These are phyloP conservation scores for Chrosomus eos DNA, from an alignment of 2,797 vertebrate species.

Conservation along the genomic window DNA sequence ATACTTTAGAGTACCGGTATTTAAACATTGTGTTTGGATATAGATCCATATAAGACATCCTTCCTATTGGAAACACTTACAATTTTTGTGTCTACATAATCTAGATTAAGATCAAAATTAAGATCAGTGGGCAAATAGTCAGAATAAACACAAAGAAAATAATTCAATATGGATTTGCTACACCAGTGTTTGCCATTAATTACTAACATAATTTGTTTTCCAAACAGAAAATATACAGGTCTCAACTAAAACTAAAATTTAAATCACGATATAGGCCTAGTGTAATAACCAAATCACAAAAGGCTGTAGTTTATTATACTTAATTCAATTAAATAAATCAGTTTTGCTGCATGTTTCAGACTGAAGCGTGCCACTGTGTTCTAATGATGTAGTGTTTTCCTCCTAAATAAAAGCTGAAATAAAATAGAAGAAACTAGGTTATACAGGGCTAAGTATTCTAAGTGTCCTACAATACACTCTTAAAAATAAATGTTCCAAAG, in stretches of 20 bases:
- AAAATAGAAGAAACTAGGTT: no score
- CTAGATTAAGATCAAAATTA: background rate
- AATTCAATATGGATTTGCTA: background rate
- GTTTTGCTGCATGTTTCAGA: background rate
- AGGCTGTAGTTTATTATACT: background rate
- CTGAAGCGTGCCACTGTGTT: background rate
- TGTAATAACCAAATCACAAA: background rate
- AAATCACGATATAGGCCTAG: background rate
- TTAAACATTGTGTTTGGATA: background rate
- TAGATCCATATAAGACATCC: background rate
- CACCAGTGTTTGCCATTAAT: background rate
- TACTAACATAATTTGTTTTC: no score
- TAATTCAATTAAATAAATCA: background rate
- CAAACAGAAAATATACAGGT: background rate
- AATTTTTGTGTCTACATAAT: background rate
- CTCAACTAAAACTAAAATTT: background rate
- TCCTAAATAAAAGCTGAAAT: no score
- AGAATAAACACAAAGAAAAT: background rate
- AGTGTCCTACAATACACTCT: no score
- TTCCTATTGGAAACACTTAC: background rate
- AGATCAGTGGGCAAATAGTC: background rate
- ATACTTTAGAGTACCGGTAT: background rate
- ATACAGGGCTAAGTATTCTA: no score
- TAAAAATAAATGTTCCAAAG: no score
- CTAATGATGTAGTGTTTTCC: background rate